A percentile compares a stretch with the other conserved stretches of the same genome.
Evolutionary conservation across 2,113 vertebrate species (phyloP).

Genomic region (Cricetomys ansorgei): DNA sequence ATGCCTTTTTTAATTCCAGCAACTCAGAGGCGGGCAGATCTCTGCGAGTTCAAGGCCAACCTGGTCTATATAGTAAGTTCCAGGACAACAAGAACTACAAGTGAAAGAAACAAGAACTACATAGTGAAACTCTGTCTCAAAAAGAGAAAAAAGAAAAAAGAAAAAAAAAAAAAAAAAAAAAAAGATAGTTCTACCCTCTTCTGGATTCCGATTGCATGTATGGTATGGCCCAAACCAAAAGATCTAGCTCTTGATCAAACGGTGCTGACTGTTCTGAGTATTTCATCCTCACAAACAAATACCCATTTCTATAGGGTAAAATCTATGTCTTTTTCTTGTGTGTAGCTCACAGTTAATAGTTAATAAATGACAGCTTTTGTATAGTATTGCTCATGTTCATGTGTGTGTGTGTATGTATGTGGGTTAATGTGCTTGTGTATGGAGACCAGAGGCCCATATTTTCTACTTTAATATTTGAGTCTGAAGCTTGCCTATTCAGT

Average conservation of each 20-base stretch:
- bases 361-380: neutral
- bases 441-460: neutral
- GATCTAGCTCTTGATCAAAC: neutral
- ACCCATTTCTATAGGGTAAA: neutral
- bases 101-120: neutral
- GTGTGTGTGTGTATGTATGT: too few relatives aligned
- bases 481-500: too few relatives aligned
- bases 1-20: neutral
- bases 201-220: neutral
- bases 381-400: neutral
- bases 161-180: neutral
- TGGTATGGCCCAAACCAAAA: neutral
- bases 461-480: neutral
- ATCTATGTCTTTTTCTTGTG: neutral
- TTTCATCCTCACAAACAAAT: neutral
- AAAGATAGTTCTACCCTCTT: neutral
- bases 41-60: neutral
- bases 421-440: neutral
- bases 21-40: neutral
- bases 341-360: neutral
- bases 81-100: neutral
- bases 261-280: neutral
- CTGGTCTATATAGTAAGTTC: neutral
- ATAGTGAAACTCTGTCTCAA: neutral
- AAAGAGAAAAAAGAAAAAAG: neutral